phyloP scores from a whole-genome alignment of 2,797 vertebrate species.

The Chiloscyllium punctatum region DNA sequence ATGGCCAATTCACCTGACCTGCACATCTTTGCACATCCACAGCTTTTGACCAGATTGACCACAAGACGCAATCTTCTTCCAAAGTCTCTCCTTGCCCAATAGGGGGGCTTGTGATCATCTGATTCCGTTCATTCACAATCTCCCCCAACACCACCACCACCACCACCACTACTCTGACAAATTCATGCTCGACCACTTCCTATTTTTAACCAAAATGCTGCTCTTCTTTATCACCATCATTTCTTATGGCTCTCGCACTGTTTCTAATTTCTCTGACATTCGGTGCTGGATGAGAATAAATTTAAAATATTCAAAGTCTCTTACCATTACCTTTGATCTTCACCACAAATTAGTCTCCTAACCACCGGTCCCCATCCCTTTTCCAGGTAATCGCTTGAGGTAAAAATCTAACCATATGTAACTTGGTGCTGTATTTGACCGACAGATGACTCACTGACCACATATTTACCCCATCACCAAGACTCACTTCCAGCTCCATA shows the following conservation, averaged over 20 bases:
- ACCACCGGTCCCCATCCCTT: neutral
- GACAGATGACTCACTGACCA: neutral
- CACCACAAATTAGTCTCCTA: neutral
- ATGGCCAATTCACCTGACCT: too few relatives aligned
- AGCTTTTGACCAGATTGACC: neutral
- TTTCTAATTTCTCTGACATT: neutral
- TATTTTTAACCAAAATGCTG: neutral
- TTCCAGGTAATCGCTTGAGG: neutral
- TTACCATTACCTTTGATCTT: neutral
- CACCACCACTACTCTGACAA: too few relatives aligned
- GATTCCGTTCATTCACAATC: neutral
- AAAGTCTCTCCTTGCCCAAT: neutral
- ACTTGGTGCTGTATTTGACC: neutral
- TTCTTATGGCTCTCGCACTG: neutral
- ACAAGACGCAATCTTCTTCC: neutral
- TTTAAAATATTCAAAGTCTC: neutral
- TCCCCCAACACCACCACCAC: too few relatives aligned
- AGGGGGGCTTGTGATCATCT: neutral
- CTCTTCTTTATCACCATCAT: neutral
- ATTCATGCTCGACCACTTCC: neutral
- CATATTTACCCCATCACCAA: neutral
- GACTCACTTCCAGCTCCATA: neutral
- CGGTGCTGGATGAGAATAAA: neutral
- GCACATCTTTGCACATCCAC: too few relatives aligned
- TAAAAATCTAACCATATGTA: neutral